A percentile compares a stretch with the other conserved stretches of the same genome.
Conservation (phyloP, 1,140 invertebrate genomes). For the Sinella curviseta region DNA sequence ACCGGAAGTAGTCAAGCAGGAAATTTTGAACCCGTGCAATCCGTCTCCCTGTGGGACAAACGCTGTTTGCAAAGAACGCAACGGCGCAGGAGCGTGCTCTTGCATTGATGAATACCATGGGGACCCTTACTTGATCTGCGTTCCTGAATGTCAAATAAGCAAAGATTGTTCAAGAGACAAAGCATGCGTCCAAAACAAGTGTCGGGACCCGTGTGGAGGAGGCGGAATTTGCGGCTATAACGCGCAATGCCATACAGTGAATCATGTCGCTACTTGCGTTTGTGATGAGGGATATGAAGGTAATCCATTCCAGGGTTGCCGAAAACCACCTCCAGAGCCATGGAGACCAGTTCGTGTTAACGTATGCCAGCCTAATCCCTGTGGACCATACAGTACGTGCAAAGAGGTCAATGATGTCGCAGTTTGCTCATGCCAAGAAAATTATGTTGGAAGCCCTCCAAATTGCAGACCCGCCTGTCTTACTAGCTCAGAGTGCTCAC, state of each 20-base stretch:
- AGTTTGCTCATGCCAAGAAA: slow-evolving; percentile 63
- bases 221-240: slow-evolving; percentile 61
- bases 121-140: slow-evolving; percentile 63
- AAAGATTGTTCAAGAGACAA: slow-evolving; percentile 59
- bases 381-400: slow-evolving; percentile 62
- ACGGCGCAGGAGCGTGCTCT: slow-evolving; percentile 48
- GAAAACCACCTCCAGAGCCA: slow-evolving; percentile 63
- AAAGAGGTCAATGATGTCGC: slow-evolving; percentile 55
- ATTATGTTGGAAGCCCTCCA: slow-evolving; percentile 76
- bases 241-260: slow-evolving; percentile 66
- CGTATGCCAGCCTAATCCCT: slow-evolving; percentile 72
- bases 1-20: not conserved
- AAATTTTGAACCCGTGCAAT: slow-evolving; percentile 49
- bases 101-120: slow-evolving; percentile 50
- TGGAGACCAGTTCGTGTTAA: slow-evolving; percentile 72
- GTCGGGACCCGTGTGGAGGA: slow-evolving; percentile 50
- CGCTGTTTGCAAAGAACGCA: slow-evolving; percentile 63
- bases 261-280: slow-evolving; percentile 68
- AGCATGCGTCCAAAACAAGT: slow-evolving; percentile 52
- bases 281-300: slow-evolving; percentile 70
- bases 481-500: slow-evolving; percentile 66
- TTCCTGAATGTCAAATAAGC: slow-evolving; percentile 70
- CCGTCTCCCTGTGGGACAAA: slow-evolving; percentile 72
- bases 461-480: slow-evolving; percentile 63
- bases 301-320: slow-evolving; percentile 68